Evolutionary conservation across 1,140 invertebrate species (phyloP).

Genomic region (Neodiprion pinetum): DNA sequence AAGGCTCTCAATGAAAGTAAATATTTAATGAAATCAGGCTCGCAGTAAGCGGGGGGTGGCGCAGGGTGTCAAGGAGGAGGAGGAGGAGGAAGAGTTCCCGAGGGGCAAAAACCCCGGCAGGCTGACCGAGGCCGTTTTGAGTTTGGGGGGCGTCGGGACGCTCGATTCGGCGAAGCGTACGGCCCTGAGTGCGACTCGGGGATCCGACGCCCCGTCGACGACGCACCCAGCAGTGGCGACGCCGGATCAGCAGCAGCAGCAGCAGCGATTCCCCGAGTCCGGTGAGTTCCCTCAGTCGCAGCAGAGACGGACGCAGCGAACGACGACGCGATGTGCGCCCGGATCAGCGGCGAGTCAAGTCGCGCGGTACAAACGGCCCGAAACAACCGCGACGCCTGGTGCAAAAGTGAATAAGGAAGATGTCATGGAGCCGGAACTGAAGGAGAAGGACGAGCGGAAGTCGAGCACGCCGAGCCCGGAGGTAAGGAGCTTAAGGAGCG

Average conservation of each 20-base stretch:
- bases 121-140: neutral
- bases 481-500: conserved; percentile 30
- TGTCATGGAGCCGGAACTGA: conserved; percentile 51
- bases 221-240: conserved; percentile 31
- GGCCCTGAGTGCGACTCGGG: conserved; percentile 16
- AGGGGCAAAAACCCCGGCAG: neutral
- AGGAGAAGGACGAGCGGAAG: conserved; percentile 50
- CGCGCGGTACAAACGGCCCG: conserved; percentile 5
- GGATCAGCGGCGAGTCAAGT: neutral
- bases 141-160: neutral
- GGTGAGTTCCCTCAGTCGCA: neutral
- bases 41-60: no score
- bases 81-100: neutral
- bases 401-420: conserved; percentile 34
- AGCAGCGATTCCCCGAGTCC: neutral
- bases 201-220: conserved; percentile 30
- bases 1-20: neutral
- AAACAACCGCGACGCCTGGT: neutral
- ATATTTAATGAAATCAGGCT: no score
- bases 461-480: conserved; percentile 50
- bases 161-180: conserved; percentile 14
- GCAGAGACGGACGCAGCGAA: neutral
- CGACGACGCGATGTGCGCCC: neutral
- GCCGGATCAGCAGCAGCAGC: conserved; percentile 25
- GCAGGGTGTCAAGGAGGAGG: neutral